Evolutionary conservation across 1,140 invertebrate species (phyloP), one percentile per base, ranked within the genome.

Genomic region (Oryctes rhinoceros): DNA sequence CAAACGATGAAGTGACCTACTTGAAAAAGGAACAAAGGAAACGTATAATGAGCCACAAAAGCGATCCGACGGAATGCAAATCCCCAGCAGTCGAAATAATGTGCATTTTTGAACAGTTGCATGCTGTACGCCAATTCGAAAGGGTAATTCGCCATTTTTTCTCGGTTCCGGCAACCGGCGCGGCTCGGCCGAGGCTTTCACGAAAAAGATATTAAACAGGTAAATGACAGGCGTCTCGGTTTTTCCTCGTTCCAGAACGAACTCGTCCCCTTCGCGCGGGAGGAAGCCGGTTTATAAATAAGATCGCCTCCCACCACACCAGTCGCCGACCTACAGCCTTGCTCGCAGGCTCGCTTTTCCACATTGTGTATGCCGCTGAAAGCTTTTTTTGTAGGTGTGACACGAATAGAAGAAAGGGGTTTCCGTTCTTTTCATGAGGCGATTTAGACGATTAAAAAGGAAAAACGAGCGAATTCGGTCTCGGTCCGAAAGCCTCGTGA

Each of bases 301-400:
- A 30, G 65, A 71, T 71, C 65, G 65, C 65, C 65, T 20, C 35
- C 65, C 13, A 71, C 35, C 53, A 59, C 65, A 7, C 53, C 24
- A 24, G 18, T 24, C 18, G n/a, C 62, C 62, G 18, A 18, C 65
- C 65, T 0, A 71, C 65, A 35, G 24, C 65, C 35, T 24, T 37
- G 11, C 35, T 37, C 20, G 35, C 65, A 71, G 15, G 35, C 24
- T 71, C 35, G 24, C 65, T 71, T 71, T 71, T 71, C 35, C 65
- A 30, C 65, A 35, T 71, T 71, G 35, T 37, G 24, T 71, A 37
- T 71, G 65, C 65, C 24, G 15, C 35, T 71, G 65, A 71, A 71
- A 71, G 65, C 65, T 71, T 71, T 71, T 59, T 71, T 71, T 71
- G 65, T 71, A 71, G 65, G 65, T 71, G 65, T 71, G 65, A 71